phyloP scores from a whole-genome alignment of 2,888 invertebrate species.

The Tuta absoluta region DNA sequence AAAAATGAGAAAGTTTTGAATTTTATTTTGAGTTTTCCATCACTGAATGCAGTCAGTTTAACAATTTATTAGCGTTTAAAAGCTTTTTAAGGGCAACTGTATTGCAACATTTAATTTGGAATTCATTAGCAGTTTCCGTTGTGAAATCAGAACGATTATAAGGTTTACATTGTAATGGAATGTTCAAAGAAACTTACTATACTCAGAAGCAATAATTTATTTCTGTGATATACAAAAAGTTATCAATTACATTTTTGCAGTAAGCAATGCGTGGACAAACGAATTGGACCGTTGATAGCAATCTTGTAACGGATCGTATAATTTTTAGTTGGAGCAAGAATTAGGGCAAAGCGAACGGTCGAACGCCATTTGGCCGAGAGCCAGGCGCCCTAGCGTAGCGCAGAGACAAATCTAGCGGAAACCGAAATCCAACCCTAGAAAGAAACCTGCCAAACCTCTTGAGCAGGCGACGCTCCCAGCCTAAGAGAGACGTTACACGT shows the following conservation, averaged over 20 bases:
- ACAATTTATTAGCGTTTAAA: not conserved
- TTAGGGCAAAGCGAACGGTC: slow-evolving; percentile 58
- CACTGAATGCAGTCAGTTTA: not conserved
- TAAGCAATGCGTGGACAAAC: slow-evolving; percentile 28
- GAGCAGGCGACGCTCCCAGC: not conserved
- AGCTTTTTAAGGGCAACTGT: not conserved
- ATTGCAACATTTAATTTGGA: slow-evolving; percentile 8
- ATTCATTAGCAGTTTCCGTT: not conserved
- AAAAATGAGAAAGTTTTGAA: not conserved
- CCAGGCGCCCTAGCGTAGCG: slow-evolving; percentile 52
- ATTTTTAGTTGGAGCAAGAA: slow-evolving; percentile 57
- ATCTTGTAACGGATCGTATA: slow-evolving; percentile 56
- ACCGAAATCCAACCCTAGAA: slow-evolving; percentile 45
- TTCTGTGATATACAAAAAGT: not conserved
- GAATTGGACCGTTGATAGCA: slow-evolving; percentile 39
- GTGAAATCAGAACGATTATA: not conserved
- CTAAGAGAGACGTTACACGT: slow-evolving; percentile 21
- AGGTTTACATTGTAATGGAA: slow-evolving; percentile 1
- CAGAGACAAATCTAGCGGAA: slow-evolving; percentile 62
- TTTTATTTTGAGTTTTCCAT: not conserved
- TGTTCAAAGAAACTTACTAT: not conserved
- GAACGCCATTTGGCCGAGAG: slow-evolving; percentile 62
- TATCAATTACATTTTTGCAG: not conserved
- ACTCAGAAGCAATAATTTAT: not conserved
- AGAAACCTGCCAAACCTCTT: slow-evolving; percentile 41